Percentiles rank a stretch among this genome's conserved stretches.
Evolutionary conservation across 2,113 vertebrate species (phyloP).

Genomic region (Pipra filicauda): DNA sequence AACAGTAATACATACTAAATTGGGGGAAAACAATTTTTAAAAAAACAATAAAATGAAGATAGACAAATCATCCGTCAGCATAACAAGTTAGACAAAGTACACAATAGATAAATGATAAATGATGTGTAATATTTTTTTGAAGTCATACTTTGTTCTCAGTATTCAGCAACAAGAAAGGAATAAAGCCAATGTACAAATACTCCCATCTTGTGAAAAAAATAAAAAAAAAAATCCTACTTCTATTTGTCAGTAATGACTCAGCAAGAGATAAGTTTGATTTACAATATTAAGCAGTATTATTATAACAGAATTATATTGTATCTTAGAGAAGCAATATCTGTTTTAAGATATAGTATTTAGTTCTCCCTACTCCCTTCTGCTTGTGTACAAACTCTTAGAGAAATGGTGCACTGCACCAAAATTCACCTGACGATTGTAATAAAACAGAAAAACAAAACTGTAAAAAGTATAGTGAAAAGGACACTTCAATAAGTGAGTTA

Average conservation of each 20-base stretch:
- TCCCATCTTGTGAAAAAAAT: neutral
- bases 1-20: neutral
- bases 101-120: neutral
- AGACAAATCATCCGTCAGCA: neutral
- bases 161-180: neutral
- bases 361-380: neutral
- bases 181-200: neutral
- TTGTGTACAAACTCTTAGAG: slow-evolving; percentile 18
- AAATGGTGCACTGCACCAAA: slow-evolving; percentile 45
- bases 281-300: neutral
- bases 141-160: neutral
- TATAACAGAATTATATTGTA: neutral
- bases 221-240: neutral
- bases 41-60: neutral
- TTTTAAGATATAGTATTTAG: slow-evolving; percentile 11
- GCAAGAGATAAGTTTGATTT: neutral
- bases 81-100: neutral
- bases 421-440: slow-evolving; percentile 48
- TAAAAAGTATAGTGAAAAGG: slow-evolving; percentile 46
- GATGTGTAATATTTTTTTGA: neutral
- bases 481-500: slow-evolving; percentile 45
- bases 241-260: neutral
- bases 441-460: slow-evolving; percentile 42
- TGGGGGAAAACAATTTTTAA: neutral
- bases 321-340: neutral